These are phyloP conservation scores for Leptatherina wallacei DNA, from an alignment of 2,797 vertebrate species.

Conservation along the genomic window DNA sequence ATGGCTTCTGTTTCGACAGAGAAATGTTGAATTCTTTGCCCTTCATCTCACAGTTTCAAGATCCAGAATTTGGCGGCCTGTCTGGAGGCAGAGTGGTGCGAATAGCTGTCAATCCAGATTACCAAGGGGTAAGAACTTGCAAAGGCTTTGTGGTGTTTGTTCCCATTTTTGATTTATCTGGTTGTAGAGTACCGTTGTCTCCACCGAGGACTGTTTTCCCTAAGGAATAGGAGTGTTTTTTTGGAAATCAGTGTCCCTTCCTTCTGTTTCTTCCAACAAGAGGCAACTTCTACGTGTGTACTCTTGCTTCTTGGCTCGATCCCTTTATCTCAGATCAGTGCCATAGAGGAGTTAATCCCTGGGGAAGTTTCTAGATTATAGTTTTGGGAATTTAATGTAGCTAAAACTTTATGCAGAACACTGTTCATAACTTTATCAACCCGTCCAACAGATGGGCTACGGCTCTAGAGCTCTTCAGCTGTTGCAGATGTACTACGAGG, in stretches of 20 bases:
- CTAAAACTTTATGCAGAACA: background rate
- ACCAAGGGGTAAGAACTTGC: conserved; percentile 89
- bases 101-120: conserved; percentile 97
- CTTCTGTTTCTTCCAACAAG: too few species aligned
- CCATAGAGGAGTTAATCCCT: background rate
- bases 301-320: background rate
- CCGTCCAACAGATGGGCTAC: conserved; percentile 91
- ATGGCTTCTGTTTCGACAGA: background rate
- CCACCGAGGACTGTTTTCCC: background rate
- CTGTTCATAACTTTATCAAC: conserved; percentile 11
- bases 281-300: background rate
- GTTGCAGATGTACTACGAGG: conserved; percentile 96
- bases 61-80: conserved; percentile 92
- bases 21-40: conserved; percentile 3
- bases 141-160: background rate
- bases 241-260: background rate
- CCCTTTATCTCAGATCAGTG: background rate
- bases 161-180: background rate
- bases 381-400: background rate
- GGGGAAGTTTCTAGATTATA: background rate
- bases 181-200: background rate
- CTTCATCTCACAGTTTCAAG: conserved; percentile 88
- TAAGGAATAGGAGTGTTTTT: background rate
- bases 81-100: conserved; percentile 94
- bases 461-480: conserved; percentile 91